Conservation (phyloP, 2,888 invertebrate species). For the Graphium colonna region DNA sequence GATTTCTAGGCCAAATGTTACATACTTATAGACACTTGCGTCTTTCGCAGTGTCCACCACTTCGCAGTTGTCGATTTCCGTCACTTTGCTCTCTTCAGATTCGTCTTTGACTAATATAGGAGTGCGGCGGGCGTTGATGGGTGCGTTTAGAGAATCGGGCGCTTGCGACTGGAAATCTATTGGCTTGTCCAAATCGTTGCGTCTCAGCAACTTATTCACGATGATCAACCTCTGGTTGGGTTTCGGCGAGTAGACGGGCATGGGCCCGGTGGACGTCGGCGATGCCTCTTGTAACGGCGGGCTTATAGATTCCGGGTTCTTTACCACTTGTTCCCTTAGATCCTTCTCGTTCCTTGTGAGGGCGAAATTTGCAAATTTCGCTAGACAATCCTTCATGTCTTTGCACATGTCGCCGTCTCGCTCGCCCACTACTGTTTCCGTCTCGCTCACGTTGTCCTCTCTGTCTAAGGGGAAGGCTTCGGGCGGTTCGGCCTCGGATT, state of each 20-base stretch:
- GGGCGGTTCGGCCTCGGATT: conserved; percentile 55
- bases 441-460: conserved; percentile 56
- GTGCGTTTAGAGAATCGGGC: conserved; percentile 47
- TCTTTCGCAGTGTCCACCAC: conserved; percentile 41
- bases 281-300: conserved; percentile 71
- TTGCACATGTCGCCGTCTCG: conserved; percentile 48
- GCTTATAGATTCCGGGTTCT: conserved; percentile 64
- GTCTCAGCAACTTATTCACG: conserved; percentile 53
- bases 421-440: conserved; percentile 59
- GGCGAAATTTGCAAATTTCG: conserved; percentile 63
- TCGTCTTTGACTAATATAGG: conserved; percentile 44
- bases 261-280: conserved; percentile 55
- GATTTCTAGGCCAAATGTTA: conserved; percentile 65
- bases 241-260: conserved; percentile 56
- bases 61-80: conserved; percentile 28
- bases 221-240: conserved; percentile 52
- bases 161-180: conserved; percentile 43
- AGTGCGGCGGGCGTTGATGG: conserved; percentile 49
- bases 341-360: conserved; percentile 40
- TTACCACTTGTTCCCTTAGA: conserved; percentile 31
- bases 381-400: conserved; percentile 68
- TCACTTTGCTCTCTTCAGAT: conserved; percentile 30
- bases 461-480: conserved; percentile 60
- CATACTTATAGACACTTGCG: conserved; percentile 59
- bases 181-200: conserved; percentile 33